Percentiles rank a stretch among this genome's conserved stretches.
Conservation (phyloP, 1,140 invertebrate genomes). For the Wasmannia auropunctata region DNA sequence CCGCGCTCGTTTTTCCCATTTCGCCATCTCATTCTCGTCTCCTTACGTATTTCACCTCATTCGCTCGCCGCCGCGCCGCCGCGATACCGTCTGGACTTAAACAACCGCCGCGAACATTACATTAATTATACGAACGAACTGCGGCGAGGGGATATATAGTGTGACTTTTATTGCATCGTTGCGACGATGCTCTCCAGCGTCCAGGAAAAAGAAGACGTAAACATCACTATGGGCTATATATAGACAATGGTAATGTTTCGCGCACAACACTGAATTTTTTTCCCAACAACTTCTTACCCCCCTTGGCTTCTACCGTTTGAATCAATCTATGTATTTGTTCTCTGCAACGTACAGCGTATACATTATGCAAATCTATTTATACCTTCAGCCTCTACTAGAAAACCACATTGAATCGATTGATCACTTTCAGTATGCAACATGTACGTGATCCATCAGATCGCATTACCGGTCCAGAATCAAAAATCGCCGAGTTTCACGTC, state of each 20-base stretch:
- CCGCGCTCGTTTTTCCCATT: not conserved
- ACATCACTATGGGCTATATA: not conserved
- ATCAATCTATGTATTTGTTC: not conserved
- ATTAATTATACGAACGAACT: conserved; percentile 44
- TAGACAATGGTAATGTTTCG: not conserved
- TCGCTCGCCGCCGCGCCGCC: not conserved
- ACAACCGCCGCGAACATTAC: conserved; percentile 22
- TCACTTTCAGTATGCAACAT: not conserved
- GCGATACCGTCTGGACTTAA: conserved; percentile 43
- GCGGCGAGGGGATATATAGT: not conserved
- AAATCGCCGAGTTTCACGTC: not conserved
- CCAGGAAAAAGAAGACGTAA: not conserved
- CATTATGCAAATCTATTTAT: not conserved
- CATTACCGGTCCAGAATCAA: not conserved
- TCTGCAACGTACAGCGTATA: no score
- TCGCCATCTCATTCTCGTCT: not conserved
- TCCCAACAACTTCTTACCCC: not conserved
- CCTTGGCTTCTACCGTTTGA: not conserved
- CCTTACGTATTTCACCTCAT: conserved; percentile 7
- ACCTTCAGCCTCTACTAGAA: not conserved
- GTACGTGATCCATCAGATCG: not conserved
- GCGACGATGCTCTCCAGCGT: not conserved
- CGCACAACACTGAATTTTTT: not conserved
- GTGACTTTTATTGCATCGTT: conserved; percentile 30
- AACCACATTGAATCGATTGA: conserved; percentile 17